phyloP scores from a whole-genome alignment of 1,140 invertebrate genomes.

The Drosophila guanche region DNA sequence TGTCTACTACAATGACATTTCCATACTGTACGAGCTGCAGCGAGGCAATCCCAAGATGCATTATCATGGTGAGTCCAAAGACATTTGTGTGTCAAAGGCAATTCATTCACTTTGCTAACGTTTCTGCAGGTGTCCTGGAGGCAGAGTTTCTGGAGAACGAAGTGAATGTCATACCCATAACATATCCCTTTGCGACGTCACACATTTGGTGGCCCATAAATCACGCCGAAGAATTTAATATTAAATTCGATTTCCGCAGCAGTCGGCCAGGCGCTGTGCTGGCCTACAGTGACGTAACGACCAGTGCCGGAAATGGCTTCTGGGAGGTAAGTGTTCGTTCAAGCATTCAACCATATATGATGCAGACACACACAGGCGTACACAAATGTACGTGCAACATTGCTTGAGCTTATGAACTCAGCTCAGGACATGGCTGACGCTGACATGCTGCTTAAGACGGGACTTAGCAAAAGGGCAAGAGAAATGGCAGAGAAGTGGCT shows the following conservation, averaged over 20 bases:
- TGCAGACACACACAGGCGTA: constrained; percentile 2
- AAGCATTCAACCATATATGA: constrained; percentile 65
- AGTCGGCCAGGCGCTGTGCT: constrained; percentile 92
- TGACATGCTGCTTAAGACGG: constrained; percentile 43
- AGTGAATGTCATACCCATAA: constrained; percentile 94
- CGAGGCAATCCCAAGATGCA: constrained; percentile 92
- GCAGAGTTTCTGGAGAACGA: constrained; percentile 93
- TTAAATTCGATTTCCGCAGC: constrained; percentile 95
- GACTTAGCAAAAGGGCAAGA: constrained; percentile 28
- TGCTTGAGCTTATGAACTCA: constrained; percentile 59
- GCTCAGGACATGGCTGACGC: constrained; percentile 26
- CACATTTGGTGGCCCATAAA: constrained; percentile 93
- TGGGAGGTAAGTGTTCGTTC: constrained; percentile 90
- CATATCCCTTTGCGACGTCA: constrained; percentile 94
- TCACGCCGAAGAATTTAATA: constrained; percentile 88
- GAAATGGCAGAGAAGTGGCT: not conserved
- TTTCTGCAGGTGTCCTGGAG: constrained; percentile 89
- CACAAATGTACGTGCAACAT: constrained; percentile 4
- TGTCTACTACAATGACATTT: constrained; percentile 96
- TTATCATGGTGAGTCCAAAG: constrained; percentile 86
- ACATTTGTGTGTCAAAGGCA: constrained; percentile 10
- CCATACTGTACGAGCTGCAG: constrained; percentile 94
- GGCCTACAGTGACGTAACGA: constrained; percentile 91
- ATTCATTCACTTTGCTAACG: too few relatives aligned
- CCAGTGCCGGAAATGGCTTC: constrained; percentile 89